Base-by-base conservation (phyloP, 2,888 invertebrate genomes). In the Xiphydria camelus region DNA sequence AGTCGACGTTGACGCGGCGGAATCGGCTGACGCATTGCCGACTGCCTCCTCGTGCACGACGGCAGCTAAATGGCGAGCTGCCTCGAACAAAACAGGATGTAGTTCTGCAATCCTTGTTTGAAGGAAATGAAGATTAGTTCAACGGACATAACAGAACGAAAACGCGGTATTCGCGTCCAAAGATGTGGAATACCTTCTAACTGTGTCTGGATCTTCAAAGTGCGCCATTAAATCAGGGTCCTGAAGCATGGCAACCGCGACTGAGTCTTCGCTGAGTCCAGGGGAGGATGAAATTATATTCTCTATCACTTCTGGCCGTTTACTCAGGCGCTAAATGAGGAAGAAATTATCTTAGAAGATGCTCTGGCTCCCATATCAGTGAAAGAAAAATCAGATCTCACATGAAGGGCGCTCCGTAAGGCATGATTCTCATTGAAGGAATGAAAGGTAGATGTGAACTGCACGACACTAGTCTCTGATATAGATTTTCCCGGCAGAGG, bases 221-320 rank as follows among this genome's bases (percentile, higher is more conserved):
- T 88, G 85, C 0, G 84, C 82, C 53, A 91, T 77, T n/a, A 91
- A 74, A 60, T 89, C 87, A 12, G 87, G 85, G 69, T 90, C 89
- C 65, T 87, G 87, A 9, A 91, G 78, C 56, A 90, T 84, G 1
- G 89, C 87, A 20, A 89, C 76, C 1, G 88, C 85, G 9, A 86
- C 83, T 25, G 87, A 85, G 68, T 90, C 89, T 22, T 85, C 82
- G 1, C 79, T 80, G 7, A 91, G 76, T 0, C 84, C 85, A 4
- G 89, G 89, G 0, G 85, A 84, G 18, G 84, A 82, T 31, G 84
- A 83, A 37, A 88, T 80, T 9, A 91, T 83, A 68, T 87, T 88
- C 47, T 86, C 82, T 63, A 89, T 66, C 7, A 78, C 76, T 43
- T 82, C 80, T 17, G 79, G 78, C 36, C 77, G 64, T 45, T 66